Conservation (phyloP, 2,888 invertebrate genomes). For the Ophion ventricosus region DNA sequence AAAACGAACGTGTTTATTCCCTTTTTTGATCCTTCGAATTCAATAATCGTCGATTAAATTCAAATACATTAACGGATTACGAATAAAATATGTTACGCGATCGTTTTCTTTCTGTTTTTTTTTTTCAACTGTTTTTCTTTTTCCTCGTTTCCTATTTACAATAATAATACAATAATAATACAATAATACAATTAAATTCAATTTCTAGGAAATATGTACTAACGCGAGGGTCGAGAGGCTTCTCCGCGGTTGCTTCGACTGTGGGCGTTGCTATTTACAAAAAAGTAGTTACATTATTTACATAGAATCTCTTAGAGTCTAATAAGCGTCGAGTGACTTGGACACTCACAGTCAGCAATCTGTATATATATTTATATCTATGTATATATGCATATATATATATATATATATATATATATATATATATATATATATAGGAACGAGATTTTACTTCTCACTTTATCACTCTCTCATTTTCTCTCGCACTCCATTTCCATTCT, state of each 20-base stretch:
- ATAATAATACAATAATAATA: constrained; percentile 66
- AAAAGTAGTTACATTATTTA: constrained; percentile 82
- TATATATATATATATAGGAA: constrained; percentile 59
- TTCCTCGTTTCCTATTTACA: constrained; percentile 52
- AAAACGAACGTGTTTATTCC: constrained; percentile 63
- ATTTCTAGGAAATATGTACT: constrained; percentile 65
- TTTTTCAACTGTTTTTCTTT: constrained; percentile 21
- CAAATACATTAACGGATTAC: constrained; percentile 54
- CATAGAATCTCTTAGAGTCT: constrained; percentile 80
- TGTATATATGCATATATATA: constrained; percentile 48
- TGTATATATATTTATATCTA: constrained; percentile 40
- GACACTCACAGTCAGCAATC: constrained; percentile 67
- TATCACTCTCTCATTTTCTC: constrained; percentile 42
- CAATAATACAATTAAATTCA: constrained; percentile 63
- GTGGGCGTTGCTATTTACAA: constrained; percentile 67
- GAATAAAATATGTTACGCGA: constrained; percentile 49
- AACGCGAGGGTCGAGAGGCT: constrained; percentile 61
- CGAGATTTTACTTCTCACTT: constrained; percentile 58
- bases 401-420: constrained; percentile 37
- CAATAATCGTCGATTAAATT: constrained; percentile 42
- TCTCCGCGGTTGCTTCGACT: constrained; percentile 55
- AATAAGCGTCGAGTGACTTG: constrained; percentile 82
- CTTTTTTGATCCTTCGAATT: constrained; percentile 48
- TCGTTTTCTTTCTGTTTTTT: constrained; percentile 32
- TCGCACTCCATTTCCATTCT: constrained; percentile 49